Evolutionary conservation across 53 echinoderm and acorn worm genomes (phyloP), one percentile per base, ranked within the genome.

Genomic region (Astropecten irregularis): DNA sequence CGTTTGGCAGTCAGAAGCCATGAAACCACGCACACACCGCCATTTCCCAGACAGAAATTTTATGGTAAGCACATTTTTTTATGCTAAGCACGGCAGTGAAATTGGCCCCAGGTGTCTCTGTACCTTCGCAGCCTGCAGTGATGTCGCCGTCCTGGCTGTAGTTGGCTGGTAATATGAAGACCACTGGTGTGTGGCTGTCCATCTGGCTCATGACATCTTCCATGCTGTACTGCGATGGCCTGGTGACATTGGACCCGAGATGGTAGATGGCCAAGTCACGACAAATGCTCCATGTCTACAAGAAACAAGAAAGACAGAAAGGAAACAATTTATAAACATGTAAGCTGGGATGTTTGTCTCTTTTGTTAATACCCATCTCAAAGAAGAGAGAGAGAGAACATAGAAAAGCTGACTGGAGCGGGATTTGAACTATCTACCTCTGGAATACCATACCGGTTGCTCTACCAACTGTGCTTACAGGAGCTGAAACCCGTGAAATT

Each of bases 241-340:
- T 73, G 63, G 89, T 81, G 32, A 88, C 76, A 29, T 77, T 50
- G 29, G 94, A 84, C 0, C 91, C 97, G 9, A 96, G 92, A 70
- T 93, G 86, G 44, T 96, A 94, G 39, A 96, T 88, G 13, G 89
- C 82, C 76, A 96, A 59, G 61, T 91, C 91, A 27, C 71, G 65
- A 59, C 92, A 91, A 0, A 96, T 83, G 40, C 68, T 73, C n/a
- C n/a, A n/a, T 18, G 90, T 71, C 49, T 88, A 56, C 85, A 92
- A 66, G 35, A 36, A 15, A 69, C 39, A 69, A 23, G 4, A 36
- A 85, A 63, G 4, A 19, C 20, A 76, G 11, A n/a, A 19, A 27
- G 27, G 40, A 25, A 15, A 46, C 37, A 50, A 1, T n/a, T 32
- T 44, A 10, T 6, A 30, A 18, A 36, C 18, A 18, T 3, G 9